Percentiles rank a stretch among this genome's conserved stretches.
These are phyloP conservation scores for Perca schrenkii DNA, from an alignment of 2,113 vertebrate species.

Conservation along the genomic window DNA sequence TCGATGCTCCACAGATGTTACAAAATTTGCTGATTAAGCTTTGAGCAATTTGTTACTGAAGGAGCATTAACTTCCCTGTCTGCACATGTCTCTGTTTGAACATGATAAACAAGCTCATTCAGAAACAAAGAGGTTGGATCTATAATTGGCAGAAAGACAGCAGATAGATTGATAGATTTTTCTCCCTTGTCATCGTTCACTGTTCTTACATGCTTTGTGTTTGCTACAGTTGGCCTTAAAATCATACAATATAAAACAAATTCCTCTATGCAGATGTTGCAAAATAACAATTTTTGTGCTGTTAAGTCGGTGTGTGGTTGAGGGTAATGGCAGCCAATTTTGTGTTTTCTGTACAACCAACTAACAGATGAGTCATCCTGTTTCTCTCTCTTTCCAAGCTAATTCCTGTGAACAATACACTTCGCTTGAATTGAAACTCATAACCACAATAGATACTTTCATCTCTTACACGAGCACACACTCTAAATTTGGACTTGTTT, in stretches of 20 bases:
- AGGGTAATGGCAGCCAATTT: background rate
- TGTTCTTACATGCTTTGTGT: background rate
- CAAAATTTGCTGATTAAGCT: slow-evolving; percentile 28
- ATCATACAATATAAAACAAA: background rate
- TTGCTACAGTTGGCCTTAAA: background rate
- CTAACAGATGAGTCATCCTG: background rate
- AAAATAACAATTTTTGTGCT: background rate
- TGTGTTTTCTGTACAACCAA: background rate
- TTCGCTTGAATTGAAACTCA: background rate
- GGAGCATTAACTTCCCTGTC: slow-evolving; percentile 24
- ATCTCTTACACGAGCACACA: background rate
- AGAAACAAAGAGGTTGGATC: slow-evolving; percentile 6
- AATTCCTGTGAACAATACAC: background rate
- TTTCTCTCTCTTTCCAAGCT: background rate
- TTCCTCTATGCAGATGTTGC: background rate
- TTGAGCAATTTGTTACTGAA: slow-evolving; percentile 7
- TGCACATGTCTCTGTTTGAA: slow-evolving; percentile 19
- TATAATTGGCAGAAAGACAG: background rate
- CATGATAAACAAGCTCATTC: slow-evolving; percentile 21
- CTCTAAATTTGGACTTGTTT: background rate
- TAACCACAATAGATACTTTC: background rate
- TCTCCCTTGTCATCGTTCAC: background rate
- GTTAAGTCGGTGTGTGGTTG: background rate
- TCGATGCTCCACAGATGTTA: background rate
- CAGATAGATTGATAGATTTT: background rate